A percentile compares a stretch with the other conserved stretches of the same genome.
phyloP scores from a whole-genome alignment of 2,797 vertebrate species.

The Gambelia wislizenii region DNA sequence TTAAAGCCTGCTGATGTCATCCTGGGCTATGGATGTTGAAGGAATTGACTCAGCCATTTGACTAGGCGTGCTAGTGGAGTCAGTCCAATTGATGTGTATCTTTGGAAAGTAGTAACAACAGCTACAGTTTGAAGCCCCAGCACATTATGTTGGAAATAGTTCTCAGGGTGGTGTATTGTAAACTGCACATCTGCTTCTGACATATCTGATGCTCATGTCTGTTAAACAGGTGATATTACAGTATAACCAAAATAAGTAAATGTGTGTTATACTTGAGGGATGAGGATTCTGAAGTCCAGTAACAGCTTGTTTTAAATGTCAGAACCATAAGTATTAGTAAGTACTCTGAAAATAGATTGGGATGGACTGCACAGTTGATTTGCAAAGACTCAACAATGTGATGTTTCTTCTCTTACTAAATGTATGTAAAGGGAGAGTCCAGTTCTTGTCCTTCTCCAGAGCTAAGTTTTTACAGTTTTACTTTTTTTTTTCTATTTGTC shows the following conservation, averaged over 20 bases:
- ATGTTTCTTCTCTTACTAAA: not conserved
- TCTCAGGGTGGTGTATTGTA: not conserved
- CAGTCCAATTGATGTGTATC: not conserved
- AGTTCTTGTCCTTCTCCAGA: not conserved
- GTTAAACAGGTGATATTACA: not conserved
- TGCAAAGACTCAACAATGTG: not conserved
- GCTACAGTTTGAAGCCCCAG: not conserved
- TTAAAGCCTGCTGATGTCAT: not conserved
- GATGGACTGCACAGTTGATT: not conserved
- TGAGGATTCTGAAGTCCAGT: not conserved
- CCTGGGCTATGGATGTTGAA: not conserved
- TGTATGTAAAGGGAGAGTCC: not conserved
- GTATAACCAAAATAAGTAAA: not conserved
- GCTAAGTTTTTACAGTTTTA: not conserved
- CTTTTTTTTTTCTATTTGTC: not conserved
- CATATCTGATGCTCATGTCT: not conserved
- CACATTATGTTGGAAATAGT: not conserved
- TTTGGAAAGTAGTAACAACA: not conserved
- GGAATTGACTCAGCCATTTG: not conserved
- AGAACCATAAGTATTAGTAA: accelerated
- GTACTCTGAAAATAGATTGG: not conserved
- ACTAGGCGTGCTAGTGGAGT: not conserved
- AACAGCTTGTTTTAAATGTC: not conserved
- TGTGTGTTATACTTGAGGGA: accelerated
- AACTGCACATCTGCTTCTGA: not conserved